phyloP scores from a whole-genome alignment of 2,888 invertebrate species.

The Drosophila anomalata region DNA sequence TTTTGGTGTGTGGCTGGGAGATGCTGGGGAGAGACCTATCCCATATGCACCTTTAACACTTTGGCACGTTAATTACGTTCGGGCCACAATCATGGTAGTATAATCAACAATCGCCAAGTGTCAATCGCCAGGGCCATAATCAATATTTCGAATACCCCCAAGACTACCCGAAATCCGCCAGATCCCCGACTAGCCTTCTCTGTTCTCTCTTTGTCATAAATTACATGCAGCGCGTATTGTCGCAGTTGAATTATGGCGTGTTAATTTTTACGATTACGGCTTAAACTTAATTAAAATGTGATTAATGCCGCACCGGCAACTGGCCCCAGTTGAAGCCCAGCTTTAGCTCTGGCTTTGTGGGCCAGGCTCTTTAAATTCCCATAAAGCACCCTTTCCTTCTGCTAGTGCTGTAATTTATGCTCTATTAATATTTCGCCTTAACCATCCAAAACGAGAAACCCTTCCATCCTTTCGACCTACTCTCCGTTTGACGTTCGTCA shows the following conservation, averaged over 20 bases:
- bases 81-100: constrained; percentile 60
- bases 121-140: constrained; percentile 72
- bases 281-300: constrained; percentile 78
- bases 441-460: constrained; percentile 30
- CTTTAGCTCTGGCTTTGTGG: constrained; percentile 41
- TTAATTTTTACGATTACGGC: constrained; percentile 78
- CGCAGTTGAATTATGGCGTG: constrained; percentile 78
- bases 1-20: background rate
- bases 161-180: background rate
- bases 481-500: constrained; percentile 31
- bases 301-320: constrained; percentile 62
- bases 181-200: background rate
- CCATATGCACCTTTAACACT: constrained; percentile 69
- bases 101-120: constrained; percentile 71
- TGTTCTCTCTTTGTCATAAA: constrained; percentile 60
- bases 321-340: constrained; percentile 7
- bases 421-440: constrained; percentile 77
- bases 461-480: background rate
- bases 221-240: constrained; percentile 75
- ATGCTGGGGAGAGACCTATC: background rate
- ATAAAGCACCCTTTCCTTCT: constrained; percentile 54
- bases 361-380: constrained; percentile 70
- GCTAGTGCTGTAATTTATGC: constrained; percentile 72
- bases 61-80: constrained; percentile 75
- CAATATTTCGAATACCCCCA: constrained; percentile 67